Evolutionary conservation across 2,888 invertebrate genomes (phyloP), one percentile per base, ranked within the genome.

Genomic region (Acrobasis consociella): DNA sequence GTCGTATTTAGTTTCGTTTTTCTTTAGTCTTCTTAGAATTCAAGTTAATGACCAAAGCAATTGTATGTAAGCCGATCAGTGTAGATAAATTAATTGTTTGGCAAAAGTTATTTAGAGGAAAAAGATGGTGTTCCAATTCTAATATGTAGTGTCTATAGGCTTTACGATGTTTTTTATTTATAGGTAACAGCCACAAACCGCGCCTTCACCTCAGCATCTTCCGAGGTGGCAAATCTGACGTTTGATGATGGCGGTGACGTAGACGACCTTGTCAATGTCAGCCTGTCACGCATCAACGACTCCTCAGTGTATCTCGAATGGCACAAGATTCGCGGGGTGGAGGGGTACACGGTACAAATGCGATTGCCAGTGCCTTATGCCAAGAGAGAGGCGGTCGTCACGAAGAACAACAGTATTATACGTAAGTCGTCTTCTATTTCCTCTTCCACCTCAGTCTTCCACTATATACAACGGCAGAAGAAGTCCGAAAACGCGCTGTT

Each of bases 151-250:
- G 2, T 42, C 2, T 11, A 8, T 42, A 11, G 10, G 11, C 13
- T 39, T 39, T 42, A 11, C 10, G 1, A 2, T 2, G 17, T 10
- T 42, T 50, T 37, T 31, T 10, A 9, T 37, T 22, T 52, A 15
- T 42, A 95, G 95, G 93, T 96, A 8, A 93, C 94, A 8, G 96
- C 96, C 0, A 93, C 93, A 51, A 97, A 96, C 80, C 86, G 87
- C 15, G 90, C 90, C 0, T 91, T 89, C 72, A 93, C 94, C 46
- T 96, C 97, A 0, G 85, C 86, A 5, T 89, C 93, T 0, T 96
- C 96, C 0, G 87, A 93, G 15, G 90, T 94, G 2, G 88, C 89
- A 8, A 90, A 85, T 8, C 77, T 97, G 11, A 86, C 86, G 0
- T 96, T 96, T 77, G 95, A 96, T 72, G 94, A 94, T 0, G 90